Base-by-base conservation (phyloP, 2,888 invertebrate species). In the Zele albiditarsus region DNA sequence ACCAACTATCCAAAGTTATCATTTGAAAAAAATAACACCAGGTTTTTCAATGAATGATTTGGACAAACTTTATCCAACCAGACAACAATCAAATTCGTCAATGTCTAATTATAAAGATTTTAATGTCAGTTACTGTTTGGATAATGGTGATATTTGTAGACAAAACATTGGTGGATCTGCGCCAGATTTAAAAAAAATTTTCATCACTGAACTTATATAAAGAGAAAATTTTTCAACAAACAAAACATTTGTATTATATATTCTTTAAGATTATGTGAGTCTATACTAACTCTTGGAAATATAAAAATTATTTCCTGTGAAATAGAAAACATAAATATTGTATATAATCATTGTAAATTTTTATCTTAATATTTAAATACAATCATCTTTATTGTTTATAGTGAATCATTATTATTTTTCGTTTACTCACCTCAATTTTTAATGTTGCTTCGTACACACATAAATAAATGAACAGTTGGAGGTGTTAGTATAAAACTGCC, bases 121-220 rank as follows among this genome's bases (percentile, higher is more conserved):
- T 14, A 81, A 89, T 5, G 87, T 84, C 76, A 86, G 85, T 58
- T 67, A 10, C 2, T 89, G 89, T 69, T 80, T 89, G 78, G 89
- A 89, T 80, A 89, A 87, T 76, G 88, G 89, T 0, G 89, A 89
- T 66, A 84, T 90, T 27, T 89, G 87, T 80, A 88, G 86, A 53
- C 89, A 89, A 80, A 85, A 86, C 57, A 88, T 88, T 75, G 89
- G 90, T 16, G 91, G 91, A 1, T 91, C 91, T 71, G 91, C 90
- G 57, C 92, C 91, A 2, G 92, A 92, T 84, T 90, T 92, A 74
- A 91, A 91, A 79, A 91, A 90, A 83, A 89, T 91, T 58, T 92
- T 92, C 80, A 91, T 92, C 77, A 91, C 91, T 0, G 90, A 90
- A 72, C 90, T 90, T 77, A 87, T 90, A 68, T 90, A 85, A 80